Evolutionary conservation across 1,140 invertebrate species (phyloP).

Genomic region (Lepidurus apus): DNA sequence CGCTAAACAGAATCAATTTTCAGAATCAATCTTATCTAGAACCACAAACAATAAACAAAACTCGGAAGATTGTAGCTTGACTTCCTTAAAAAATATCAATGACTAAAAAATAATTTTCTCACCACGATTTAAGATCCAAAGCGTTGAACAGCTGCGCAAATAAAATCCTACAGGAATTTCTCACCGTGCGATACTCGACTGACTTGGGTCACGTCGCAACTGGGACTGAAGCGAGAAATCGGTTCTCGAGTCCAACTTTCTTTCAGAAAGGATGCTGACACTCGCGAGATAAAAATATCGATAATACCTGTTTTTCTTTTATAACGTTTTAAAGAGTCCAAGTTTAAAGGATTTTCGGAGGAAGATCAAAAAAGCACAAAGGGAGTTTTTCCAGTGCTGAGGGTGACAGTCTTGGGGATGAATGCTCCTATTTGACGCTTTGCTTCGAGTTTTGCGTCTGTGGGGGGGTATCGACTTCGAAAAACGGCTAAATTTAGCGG

Average conservation of each 20-base stretch:
- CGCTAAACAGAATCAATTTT: no score
- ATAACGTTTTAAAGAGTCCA: not conserved
- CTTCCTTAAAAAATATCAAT: no score
- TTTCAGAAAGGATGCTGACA: not conserved
- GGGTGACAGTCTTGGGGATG: not conserved
- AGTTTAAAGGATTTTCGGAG: not conserved
- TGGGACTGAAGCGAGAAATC: not conserved
- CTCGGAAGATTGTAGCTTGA: no score
- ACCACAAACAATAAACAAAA: no score
- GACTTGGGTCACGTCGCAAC: conserved; percentile 7
- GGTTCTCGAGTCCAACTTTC: not conserved
- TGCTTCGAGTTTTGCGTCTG: conserved; percentile 14
- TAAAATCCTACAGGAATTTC: no score
- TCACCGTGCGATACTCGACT: not conserved
- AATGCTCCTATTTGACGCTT: conserved; percentile 4
- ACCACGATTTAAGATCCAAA: no score
- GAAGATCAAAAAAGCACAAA: no score
- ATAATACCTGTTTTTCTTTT: no score
- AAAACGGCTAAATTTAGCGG: conserved; percentile 11
- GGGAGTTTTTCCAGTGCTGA: no score
- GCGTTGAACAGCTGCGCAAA: no score
- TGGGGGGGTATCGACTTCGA: not conserved
- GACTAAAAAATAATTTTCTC: no score
- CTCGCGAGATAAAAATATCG: not conserved
- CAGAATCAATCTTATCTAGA: no score